Base-by-base conservation (phyloP, 2,113 vertebrate genomes). In the Manacus vitellinus region DNA sequence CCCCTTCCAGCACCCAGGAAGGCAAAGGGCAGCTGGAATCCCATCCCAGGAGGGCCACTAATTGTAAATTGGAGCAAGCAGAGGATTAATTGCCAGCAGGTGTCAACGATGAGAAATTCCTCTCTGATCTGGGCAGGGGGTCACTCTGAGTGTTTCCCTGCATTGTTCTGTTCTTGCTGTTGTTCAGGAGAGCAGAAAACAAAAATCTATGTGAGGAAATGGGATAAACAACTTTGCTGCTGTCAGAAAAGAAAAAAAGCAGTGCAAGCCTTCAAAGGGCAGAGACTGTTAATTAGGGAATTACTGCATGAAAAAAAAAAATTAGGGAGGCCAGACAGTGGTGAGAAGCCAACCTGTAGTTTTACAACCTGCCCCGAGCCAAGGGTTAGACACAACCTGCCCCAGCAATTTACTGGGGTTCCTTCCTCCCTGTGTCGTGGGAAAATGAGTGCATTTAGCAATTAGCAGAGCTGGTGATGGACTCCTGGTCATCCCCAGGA, bases 1-100 rank as follows among this genome's bases (percentile, higher is more conserved):
- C 18, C 27, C 25, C 27, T 91, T 54, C 28, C 52, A 54, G 76
- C 12, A n/a, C 61, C 25, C 1, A 0, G 49, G 78, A 72, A 47
- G 31, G 71, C 80, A 58, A 43, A 27, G 72, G 72, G 79, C 73
- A 74, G 72, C 84, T 4, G 22, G 37, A 49, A 2, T 52, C 67
- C 15, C 2, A 0, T 10, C 52, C 2, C 51, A 37, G 78, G 72
- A 85, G 88, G 30, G 49, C 67, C 85, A 2, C 82, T 86, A 56
- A 95, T 94, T 92, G 88, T 17, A 59, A 84, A 59, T 67, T 55
- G 51, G 52, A 28, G 79, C 85, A 17, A 77, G 92, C 72, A 66
- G 39, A 58, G 89, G 63, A 93, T 91, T 96, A 96, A 94, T 86
- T 90, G 90, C 59, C 92, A 95, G 92, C 93, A 93, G 94, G 95